A percentile compares a stretch with the other conserved stretches of the same genome.
These are phyloP conservation scores for Mastomys coucha DNA, from an alignment of 2,113 vertebrate species.

Conservation along the genomic window DNA sequence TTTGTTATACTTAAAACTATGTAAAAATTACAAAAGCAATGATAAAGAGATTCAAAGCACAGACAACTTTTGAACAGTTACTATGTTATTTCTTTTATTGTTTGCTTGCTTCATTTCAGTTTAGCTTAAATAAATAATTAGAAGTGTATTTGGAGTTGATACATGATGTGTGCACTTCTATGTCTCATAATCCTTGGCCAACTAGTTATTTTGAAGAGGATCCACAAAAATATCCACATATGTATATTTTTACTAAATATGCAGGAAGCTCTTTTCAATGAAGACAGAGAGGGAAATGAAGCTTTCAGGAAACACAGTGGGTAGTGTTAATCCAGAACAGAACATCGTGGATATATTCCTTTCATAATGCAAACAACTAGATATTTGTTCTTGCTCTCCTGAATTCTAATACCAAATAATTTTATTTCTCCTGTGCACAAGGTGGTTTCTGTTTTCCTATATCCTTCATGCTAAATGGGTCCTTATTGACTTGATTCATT, in stretches of 20 bases:
- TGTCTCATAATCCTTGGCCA: not conserved
- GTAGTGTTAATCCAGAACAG: not conserved
- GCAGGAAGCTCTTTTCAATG: not conserved
- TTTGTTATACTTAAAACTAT: conserved; percentile 24
- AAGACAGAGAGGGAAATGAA: not conserved
- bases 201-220: not conserved
- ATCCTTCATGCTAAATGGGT: not conserved
- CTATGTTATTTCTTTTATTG: not conserved
- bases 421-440: not conserved
- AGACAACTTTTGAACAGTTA: not conserved
- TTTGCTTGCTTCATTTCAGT: conserved; percentile 8
- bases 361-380: not conserved
- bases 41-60: conserved; percentile 20
- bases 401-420: not conserved
- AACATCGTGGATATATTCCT: not conserved
- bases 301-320: not conserved
- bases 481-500: not conserved
- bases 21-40: not conserved
- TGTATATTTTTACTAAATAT: not conserved
- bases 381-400: not conserved
- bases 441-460: not conserved
- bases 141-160: not conserved
- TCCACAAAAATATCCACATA: not conserved
- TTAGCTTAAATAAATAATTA: not conserved
- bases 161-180: not conserved